phyloP scores from a whole-genome alignment of 2,797 vertebrate genomes.

The Ctenochaetus hawaiiensis region DNA sequence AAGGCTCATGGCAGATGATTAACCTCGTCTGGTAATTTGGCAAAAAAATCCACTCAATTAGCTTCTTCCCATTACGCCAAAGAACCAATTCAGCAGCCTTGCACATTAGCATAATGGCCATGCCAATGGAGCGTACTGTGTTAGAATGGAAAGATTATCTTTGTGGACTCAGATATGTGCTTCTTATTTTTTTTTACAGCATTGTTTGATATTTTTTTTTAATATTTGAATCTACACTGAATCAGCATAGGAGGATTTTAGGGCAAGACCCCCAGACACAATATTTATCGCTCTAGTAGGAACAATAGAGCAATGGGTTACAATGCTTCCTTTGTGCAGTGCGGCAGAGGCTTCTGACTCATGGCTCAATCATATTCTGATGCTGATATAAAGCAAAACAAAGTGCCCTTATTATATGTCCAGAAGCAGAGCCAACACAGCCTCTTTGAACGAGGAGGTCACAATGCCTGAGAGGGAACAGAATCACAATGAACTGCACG shows the following conservation, averaged over 20 bases:
- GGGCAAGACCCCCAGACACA: background rate
- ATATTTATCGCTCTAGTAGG: slow-evolving; percentile 23
- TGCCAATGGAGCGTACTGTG: slow-evolving; percentile 65
- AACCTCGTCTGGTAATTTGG: slow-evolving; percentile 70
- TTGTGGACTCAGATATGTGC: slow-evolving; percentile 31
- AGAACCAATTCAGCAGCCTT: slow-evolving; percentile 72
- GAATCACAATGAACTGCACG: background rate
- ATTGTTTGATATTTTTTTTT: slow-evolving; percentile 17
- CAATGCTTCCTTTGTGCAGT: slow-evolving; percentile 36
- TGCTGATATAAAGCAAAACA: slow-evolving; percentile 51
- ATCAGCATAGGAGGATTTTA: slow-evolving; percentile 25
- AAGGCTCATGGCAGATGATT: slow-evolving; percentile 57
- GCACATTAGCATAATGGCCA: slow-evolving; percentile 75
- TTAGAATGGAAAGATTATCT: slow-evolving; percentile 58
- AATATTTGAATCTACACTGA: slow-evolving; percentile 28
- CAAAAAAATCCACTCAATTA: slow-evolving; percentile 76
- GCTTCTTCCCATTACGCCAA: slow-evolving; percentile 73
- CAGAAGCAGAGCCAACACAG: slow-evolving; percentile 29
- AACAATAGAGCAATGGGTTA: slow-evolving; percentile 46
- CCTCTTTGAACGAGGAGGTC: slow-evolving; percentile 39
- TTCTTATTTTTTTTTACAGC: slow-evolving; percentile 7
- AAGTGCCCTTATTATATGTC: slow-evolving; percentile 45
- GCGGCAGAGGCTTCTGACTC: slow-evolving; percentile 52
- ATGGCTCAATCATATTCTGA: slow-evolving; percentile 44
- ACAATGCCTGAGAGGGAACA: slow-evolving; percentile 27